Conservation (phyloP, 1,140 invertebrate genomes). For the Gonatopus flavifemur region DNA sequence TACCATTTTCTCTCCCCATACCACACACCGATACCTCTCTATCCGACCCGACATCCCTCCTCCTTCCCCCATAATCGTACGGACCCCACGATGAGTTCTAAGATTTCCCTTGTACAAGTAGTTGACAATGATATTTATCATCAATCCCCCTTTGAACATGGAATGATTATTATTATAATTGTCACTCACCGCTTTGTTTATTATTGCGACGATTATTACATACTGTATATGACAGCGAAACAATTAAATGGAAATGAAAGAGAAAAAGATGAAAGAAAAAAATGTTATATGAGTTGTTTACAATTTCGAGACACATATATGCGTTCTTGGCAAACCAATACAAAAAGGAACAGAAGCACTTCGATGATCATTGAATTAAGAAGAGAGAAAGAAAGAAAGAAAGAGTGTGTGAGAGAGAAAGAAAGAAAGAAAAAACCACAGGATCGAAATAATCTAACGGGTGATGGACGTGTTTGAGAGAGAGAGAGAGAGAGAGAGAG, state of each 20-base stretch:
- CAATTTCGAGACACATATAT: conserved; percentile 56
- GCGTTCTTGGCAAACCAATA: conserved; percentile 40
- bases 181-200: conserved; percentile 45
- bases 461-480: no score
- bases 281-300: conserved; percentile 58
- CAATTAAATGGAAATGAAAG: conserved; percentile 25
- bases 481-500: no score
- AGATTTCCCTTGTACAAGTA: no score
- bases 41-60: no score
- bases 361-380: conserved; percentile 10
- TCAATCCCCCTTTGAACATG: conserved; percentile 39
- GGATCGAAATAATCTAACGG: no score
- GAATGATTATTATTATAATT: conserved; percentile 40
- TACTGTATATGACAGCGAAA: conserved; percentile 53
- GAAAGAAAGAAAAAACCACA: conserved; percentile 10
- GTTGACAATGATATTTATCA: no score
- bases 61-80: no score
- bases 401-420: background rate
- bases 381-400: background rate
- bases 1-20: no score
- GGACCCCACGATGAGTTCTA: no score
- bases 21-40: no score
- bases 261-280: conserved; percentile 24
- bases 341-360: conserved; percentile 30
- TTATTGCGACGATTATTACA: conserved; percentile 37